Base-by-base conservation (phyloP, 2,888 invertebrate species). In the Lepidocyrtoides sp. region DNA sequence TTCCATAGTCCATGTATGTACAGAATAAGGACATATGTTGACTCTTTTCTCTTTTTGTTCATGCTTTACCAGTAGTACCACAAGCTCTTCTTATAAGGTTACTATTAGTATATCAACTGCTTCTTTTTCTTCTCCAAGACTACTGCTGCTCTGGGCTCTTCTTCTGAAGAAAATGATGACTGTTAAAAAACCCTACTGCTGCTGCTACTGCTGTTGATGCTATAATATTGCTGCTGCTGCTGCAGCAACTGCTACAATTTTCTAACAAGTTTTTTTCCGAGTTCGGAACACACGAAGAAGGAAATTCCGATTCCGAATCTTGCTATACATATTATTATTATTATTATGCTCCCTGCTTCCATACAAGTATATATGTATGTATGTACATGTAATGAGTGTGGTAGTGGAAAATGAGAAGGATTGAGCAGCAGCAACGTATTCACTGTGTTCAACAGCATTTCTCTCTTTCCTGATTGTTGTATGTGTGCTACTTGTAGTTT, bases 21-120 rank as follows among this genome's bases (percentile, higher is more conserved):
- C n/a, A n/a, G n/a, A n/a, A 29, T 36, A 85, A 85, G 72, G 72
- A 75, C 85, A 75, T 84, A 72, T 75, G 36, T 85, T 54, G 69
- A 85, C 20, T 85, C 85, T 48, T 57, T 79, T 57, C 60, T 29
- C 48, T 36, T 14, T 20, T 14, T 29, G 14, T 32, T 29, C 32
- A 29, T 66, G 32, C 32, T 66, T 26, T 26, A 1, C n/a, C 32
- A n/a, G 3, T 36, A 36, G 7, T 7, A 36, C 36, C 36, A 36
- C 7, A 4, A 4, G 2, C 14, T 63, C 14, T 29, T 29, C 36
- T 36, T 36, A 2, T 36, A 4, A 7, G 7, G 36, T 36, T 36
- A 4, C 36, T 36, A 36, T 36, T 36, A 36, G n/a, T n/a, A n/a
- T n/a, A n/a, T n/a, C n/a, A n/a, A n/a, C n/a, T n/a, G n/a, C n/a